These are phyloP conservation scores for Thunnus thynnus DNA, from an alignment of 2,113 vertebrate genomes.

Conservation along the genomic window DNA sequence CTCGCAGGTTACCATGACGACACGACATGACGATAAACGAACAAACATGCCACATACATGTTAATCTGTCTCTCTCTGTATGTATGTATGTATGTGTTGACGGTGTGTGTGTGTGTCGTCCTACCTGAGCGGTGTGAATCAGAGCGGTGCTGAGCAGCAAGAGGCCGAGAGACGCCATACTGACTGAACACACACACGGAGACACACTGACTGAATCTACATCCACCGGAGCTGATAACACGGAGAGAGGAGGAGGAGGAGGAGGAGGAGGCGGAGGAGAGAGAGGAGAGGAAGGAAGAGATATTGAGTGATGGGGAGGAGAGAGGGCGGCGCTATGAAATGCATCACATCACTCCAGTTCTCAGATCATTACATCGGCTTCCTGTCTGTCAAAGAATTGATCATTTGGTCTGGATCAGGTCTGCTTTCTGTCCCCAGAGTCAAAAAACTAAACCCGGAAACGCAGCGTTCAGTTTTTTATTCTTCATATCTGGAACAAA, in stretches of 20 bases:
- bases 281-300: not conserved
- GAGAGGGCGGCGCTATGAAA: too few relatives aligned
- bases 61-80: not conserved
- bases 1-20: slow-evolving; percentile 19
- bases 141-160: slow-evolving; percentile 70
- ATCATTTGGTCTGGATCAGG: too few relatives aligned
- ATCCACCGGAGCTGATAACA: slow-evolving; percentile 26
- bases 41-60: not conserved
- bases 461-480: too few relatives aligned
- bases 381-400: too few relatives aligned
- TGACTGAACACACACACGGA: slow-evolving; percentile 38
- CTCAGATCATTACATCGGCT: too few relatives aligned
- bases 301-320: too few relatives aligned
- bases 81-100: not conserved
- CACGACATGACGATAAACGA: not conserved
- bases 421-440: too few relatives aligned
- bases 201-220: slow-evolving; percentile 41
- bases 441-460: too few relatives aligned
- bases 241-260: not conserved
- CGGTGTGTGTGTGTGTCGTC: not conserved
- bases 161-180: slow-evolving; percentile 71
- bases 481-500: too few relatives aligned
- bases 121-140: slow-evolving; percentile 70
- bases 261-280: not conserved
- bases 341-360: too few relatives aligned